Base-by-base conservation (phyloP, 1,140 invertebrate genomes). In the Rhopalosiphum padi region DNA sequence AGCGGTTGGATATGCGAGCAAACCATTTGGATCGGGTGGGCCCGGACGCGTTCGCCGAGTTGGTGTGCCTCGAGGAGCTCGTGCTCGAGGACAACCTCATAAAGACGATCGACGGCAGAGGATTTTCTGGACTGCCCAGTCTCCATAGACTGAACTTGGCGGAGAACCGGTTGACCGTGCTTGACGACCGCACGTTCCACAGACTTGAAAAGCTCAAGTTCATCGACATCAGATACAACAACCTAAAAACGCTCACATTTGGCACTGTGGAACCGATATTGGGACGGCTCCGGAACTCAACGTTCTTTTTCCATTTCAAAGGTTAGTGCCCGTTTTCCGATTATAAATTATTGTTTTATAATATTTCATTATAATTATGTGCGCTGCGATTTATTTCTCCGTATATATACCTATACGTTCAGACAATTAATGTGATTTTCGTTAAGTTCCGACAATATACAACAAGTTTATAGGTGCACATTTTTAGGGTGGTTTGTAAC, bases 21-120 rank as follows among this genome's bases (percentile, higher is more conserved):
- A 98, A 98, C 95, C 95, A 96, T 91, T 96, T 98, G 93, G 96
- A 96, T 51, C 97, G 97, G 94, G 96, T 98, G 93, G 97, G 97
- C 3, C 97, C 97, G 51, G 96, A 96, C 83, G 97, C 96, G 7
- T 98, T 98, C 95, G 96, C 96, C 0, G 97, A 98, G 94, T 95
- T 98, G 94, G 96, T 95, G 94, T 96, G 96, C 95, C 94, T 98
- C 15, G 96, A 96, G 94, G 97, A 97, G 93, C 95, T 98, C 92
- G 96, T 97, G 83, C 95, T 98, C 94, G 97, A 97, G 94, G 96
- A 96, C 94, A 98, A 98, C 95, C 95, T 96, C 83, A 96, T 97
- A 89, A 95, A 96, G 95, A 96, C 96, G 94, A 96, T 98, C 91
- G 96, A 96, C 21, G 96, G 97, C 77, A 96, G 96, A 37, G 97